A percentile compares a stretch with the other conserved stretches of the same genome.
Conservation (phyloP, 2,888 invertebrate genomes). For the Glomeris marginata region DNA sequence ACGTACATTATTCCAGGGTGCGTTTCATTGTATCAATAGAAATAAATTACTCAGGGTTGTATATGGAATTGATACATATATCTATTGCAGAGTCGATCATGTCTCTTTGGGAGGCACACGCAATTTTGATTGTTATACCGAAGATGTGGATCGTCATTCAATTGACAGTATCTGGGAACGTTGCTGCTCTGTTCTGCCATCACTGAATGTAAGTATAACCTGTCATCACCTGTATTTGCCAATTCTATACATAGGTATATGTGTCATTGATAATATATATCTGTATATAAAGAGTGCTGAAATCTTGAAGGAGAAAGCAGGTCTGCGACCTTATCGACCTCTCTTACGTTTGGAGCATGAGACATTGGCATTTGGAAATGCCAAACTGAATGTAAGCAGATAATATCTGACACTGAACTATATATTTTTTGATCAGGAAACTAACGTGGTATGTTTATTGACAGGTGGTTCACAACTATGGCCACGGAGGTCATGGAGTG, state of each 20-base stretch:
- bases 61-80: background rate
- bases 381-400: constrained; percentile 13
- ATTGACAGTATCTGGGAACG: constrained; percentile 59
- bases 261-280: too few relatives aligned
- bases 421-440: constrained; percentile 2
- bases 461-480: constrained; percentile 80
- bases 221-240: constrained; percentile 1
- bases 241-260: background rate
- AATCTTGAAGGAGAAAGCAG: constrained; percentile 60
- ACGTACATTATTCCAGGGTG: constrained; percentile 61
- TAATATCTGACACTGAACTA: background rate
- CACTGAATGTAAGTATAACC: constrained; percentile 30
- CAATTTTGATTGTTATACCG: constrained; percentile 61
- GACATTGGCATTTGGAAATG: constrained; percentile 14
- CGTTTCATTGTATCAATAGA: constrained; percentile 13
- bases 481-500: constrained; percentile 88
- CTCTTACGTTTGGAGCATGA: constrained; percentile 32
- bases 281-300: constrained; percentile 28
- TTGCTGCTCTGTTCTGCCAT: constrained; percentile 59
- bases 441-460: constrained; percentile 17
- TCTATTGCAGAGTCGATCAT: constrained; percentile 35
- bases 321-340: constrained; percentile 63
- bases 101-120: constrained; percentile 75
- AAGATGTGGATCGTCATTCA: constrained; percentile 51
- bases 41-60: background rate